phyloP scores from a whole-genome alignment of 2,797 vertebrate species.

The Sebastes oblongus region DNA sequence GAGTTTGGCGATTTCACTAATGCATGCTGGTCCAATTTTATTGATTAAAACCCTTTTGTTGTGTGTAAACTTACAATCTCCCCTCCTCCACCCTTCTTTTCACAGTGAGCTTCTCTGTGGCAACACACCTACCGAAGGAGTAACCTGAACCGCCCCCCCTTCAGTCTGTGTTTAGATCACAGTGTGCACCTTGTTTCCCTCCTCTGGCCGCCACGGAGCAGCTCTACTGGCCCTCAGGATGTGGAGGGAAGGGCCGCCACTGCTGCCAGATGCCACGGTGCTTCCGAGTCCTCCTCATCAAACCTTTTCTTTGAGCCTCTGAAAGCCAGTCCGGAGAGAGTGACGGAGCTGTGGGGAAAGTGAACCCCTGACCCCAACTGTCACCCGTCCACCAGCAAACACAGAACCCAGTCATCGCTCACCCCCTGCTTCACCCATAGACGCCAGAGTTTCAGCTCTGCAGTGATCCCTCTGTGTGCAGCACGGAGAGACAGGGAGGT shows the following conservation, averaged over 20 bases:
- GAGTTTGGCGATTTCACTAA: not conserved
- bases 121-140: constrained; percentile 50
- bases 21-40: constrained; percentile 13
- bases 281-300: constrained; percentile 71
- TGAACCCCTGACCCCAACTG: constrained; percentile 71
- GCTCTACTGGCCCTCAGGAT: constrained; percentile 77
- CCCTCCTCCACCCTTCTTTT: constrained; percentile 45
- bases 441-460: constrained; percentile 29
- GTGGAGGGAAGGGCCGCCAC: constrained; percentile 67
- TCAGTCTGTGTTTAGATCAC: constrained; percentile 70
- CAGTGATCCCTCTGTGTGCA: constrained; percentile 21
- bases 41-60: constrained; percentile 49
- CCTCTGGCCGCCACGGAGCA: constrained; percentile 59
- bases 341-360: constrained; percentile 42
- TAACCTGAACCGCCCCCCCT: constrained; percentile 60
- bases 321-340: constrained; percentile 36
- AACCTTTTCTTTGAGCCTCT: constrained; percentile 66
- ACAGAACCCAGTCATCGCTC: constrained; percentile 63
- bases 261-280: constrained; percentile 65
- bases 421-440: constrained; percentile 11
- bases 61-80: not conserved
- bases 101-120: constrained; percentile 75
- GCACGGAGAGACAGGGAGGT: not conserved
- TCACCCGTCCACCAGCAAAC: constrained; percentile 69
- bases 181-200: constrained; percentile 82